Evolutionary conservation across 2,888 invertebrate species (phyloP).

Genomic region (Steromphala cineraria): DNA sequence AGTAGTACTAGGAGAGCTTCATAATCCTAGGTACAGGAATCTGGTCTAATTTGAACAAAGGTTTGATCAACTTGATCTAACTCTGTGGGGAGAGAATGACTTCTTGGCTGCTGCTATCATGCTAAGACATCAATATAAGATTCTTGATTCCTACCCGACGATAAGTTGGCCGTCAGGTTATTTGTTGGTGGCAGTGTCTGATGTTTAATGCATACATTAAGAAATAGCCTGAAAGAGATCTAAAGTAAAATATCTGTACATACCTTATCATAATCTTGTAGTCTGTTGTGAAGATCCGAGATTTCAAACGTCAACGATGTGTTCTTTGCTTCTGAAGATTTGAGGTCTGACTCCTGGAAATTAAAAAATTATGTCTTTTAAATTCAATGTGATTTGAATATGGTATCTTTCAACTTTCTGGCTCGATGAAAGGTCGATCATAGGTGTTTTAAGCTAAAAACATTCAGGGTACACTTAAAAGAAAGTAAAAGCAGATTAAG

Average conservation of each 20-base stretch:
- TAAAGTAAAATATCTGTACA: constrained; percentile 30
- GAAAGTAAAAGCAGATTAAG: no score
- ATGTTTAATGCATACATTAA: not conserved
- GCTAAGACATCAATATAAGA: not conserved
- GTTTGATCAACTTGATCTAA: no score
- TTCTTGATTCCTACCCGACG: not conserved
- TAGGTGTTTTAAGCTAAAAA: no score
- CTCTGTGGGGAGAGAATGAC: no score
- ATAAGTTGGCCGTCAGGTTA: no score
- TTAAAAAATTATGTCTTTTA: not conserved
- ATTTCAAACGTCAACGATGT: constrained; percentile 76
- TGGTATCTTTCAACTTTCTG: not conserved
- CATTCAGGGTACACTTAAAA: no score
- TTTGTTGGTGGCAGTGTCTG: no score
- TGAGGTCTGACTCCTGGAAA: constrained; percentile 75
- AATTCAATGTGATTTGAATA: not conserved
- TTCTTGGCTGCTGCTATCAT: no score
- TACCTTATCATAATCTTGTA: constrained; percentile 76
- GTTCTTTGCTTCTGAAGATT: constrained; percentile 75
- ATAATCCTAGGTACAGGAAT: no score
- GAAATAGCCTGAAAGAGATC: not conserved
- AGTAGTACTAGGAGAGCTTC: no score
- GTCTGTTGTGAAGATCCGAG: constrained; percentile 75
- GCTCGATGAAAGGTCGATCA: no score
- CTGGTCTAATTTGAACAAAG: no score